A percentile compares a stretch with the other conserved stretches of the same genome.
These are phyloP conservation scores for Chrysogorgia sp. DNA, from an alignment of 92 coral and sea anemone genomes.

Conservation along the genomic window DNA sequence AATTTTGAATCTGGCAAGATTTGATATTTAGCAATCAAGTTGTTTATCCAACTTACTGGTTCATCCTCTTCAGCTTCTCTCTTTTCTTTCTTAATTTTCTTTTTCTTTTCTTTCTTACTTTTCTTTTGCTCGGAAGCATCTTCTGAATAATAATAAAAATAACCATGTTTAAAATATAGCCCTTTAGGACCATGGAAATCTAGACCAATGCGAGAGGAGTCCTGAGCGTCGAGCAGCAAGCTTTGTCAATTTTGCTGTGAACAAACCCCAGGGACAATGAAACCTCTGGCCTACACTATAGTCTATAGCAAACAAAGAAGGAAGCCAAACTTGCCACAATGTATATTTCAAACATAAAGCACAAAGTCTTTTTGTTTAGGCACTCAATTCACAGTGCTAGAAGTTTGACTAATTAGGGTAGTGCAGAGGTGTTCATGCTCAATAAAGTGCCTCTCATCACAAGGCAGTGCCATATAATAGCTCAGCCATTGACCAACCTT, in stretches of 20 bases:
- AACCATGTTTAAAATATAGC: not conserved
- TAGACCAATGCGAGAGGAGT: not conserved
- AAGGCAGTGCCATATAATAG: not conserved
- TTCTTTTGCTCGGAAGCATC: slow-evolving; percentile 74
- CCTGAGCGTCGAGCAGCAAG: too few species aligned
- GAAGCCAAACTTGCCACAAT: too few species aligned
- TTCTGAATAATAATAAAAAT: not conserved
- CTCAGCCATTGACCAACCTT: not conserved
- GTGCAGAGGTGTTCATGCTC: too few species aligned
- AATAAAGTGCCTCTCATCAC: not conserved
- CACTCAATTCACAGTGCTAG: too few species aligned
- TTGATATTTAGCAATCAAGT: not conserved
- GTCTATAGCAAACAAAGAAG: too few species aligned
- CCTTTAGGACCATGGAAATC: not conserved
- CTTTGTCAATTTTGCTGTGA: too few species aligned
- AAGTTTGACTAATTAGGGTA: too few species aligned
- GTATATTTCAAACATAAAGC: too few species aligned
- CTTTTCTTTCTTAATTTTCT: slow-evolving; percentile 67
- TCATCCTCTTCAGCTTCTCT: slow-evolving; percentile 56
- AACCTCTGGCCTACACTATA: too few species aligned
- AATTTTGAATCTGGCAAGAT: not conserved
- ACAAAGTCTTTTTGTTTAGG: too few species aligned
- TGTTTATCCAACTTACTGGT: not conserved
- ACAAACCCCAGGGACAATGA: too few species aligned
- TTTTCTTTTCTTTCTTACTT: slow-evolving; percentile 80